Evolutionary conservation across 30 jellyfish, hydroid and myxozoan species (phyloP), one percentile per base, ranked within the genome.

Genomic region (Morbakka virulenta): DNA sequence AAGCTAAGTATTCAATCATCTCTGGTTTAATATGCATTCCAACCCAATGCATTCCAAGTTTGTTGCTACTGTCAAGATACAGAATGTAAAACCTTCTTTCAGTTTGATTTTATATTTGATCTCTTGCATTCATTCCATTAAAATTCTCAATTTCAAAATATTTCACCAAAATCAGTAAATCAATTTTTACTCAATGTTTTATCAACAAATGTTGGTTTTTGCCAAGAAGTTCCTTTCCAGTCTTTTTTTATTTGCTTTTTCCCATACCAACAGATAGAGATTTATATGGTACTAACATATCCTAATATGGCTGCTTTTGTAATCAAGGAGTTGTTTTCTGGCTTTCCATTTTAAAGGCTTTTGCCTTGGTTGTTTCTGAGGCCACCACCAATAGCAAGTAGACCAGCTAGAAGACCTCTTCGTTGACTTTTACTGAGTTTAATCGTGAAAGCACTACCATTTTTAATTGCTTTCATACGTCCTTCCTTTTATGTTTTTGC

Each of bases 371-470:
- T 76, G 74, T n/a, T n/a, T n/a, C n/a, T n/a, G n/a, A n/a, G n/a
- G n/a, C n/a, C n/a, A n/a, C n/a, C n/a, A n/a, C n/a, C n/a, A n/a
- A n/a, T n/a, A n/a, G n/a, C n/a, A n/a, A 2, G 62, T 0, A 74
- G 78, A 27, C 67, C 32, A 31, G n/a, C n/a, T n/a, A 74, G 78
- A 32, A 74, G 62, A 2, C 86, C 86, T 0, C 78, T 77, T 4
- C 78, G 86, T 52, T 74, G 86, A 32, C 62, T 74, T n/a, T 41
- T 41, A 14, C 77, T 52, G 12, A 77, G 86, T 57, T 74, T 74
- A 31, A n/a, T n/a, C 77, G 62, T 74, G 53, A 77, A 74, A n/a
- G n/a, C n/a, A n/a, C n/a, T n/a, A n/a, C n/a, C n/a, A n/a, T n/a
- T n/a, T n/a, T n/a, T n/a, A n/a, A n/a, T n/a, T n/a, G n/a, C n/a